Base-by-base conservation (phyloP, 2,888 invertebrate species). In the Heliconius hortense region DNA sequence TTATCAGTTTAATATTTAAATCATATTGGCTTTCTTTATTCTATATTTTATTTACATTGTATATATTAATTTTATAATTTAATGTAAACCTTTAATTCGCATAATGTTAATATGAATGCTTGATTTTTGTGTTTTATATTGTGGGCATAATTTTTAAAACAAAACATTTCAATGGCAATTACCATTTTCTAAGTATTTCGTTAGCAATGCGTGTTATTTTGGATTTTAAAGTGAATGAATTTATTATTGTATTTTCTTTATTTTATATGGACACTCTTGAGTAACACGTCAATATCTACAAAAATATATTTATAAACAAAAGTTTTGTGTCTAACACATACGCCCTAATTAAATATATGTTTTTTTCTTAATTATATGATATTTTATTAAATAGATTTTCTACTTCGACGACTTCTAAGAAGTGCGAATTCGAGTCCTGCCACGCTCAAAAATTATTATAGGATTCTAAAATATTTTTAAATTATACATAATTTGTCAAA, bases 51-150 rank as follows among this genome's bases (percentile, higher is more conserved):
- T 43, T 43, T 18, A 59, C 59, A 59, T 59, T 11, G 56, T 56
- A 11, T n/a, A 4, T 59, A 59, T 59, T 59, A 18, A 5, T 59
- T 59, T 59, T 59, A 4, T n/a, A 56, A 56, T 56, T 59, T 59
- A n/a, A 59, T 59, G n/a, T 59, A n/a, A n/a, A n/a, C 11, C 59
- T 59, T 60, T 60, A 60, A 60, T 60, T 60, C 26, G 26, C 26
- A 15, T 60, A 60, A 60, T 60, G 1, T 24, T 26, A 60, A 60
- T 60, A 28, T 60, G 26, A 2, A 60, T 60, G 26, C 5, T 24
- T 15, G 28, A 18, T 24, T 60, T 15, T 60, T 60, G 24, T 5
- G 15, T 60, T 60, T 15, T 15, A 60, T 26, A 60, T 24, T 15
- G 26, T 60, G 15, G 5, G 26, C 60, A 60, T 26, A 60, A 60